Evolutionary conservation across 2,113 vertebrate species (phyloP).

Genomic region (Struthidea cinerea): DNA sequence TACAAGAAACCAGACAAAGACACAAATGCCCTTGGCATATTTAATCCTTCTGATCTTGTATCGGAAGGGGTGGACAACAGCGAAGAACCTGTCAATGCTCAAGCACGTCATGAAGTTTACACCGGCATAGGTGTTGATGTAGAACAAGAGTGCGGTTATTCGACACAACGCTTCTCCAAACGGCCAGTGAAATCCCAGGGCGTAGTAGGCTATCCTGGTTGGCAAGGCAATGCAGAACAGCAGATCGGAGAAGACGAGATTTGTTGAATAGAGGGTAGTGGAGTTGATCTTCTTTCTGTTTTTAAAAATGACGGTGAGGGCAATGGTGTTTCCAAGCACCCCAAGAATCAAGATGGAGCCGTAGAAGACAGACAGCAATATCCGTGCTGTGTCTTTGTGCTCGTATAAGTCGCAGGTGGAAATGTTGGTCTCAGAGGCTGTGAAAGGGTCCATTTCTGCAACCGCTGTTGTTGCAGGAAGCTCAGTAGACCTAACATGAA

Average conservation of each 20-base stretch:
- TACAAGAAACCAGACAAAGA: constrained; percentile 86
- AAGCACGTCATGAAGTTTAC: constrained; percentile 98
- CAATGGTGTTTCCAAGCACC: constrained; percentile 84
- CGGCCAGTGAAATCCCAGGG: constrained; percentile 87
- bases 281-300: constrained; percentile 96
- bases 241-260: constrained; percentile 92
- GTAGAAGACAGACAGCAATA: constrained; percentile 85
- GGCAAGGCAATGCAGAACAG: constrained; percentile 87
- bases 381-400: constrained; percentile 78
- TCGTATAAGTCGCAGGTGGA: constrained; percentile 80
- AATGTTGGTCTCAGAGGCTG: background rate
- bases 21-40: constrained; percentile 82
- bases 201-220: constrained; percentile 86
- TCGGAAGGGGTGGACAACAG: constrained; percentile 88
- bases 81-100: constrained; percentile 91
- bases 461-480: background rate
- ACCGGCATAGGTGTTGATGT: constrained; percentile 92
- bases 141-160: constrained; percentile 83
- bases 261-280: constrained; percentile 93
- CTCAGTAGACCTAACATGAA: constrained; percentile 29
- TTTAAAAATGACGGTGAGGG: constrained; percentile 85
- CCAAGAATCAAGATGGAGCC: constrained; percentile 81
- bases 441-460: constrained; percentile 34
- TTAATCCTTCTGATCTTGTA: constrained; percentile 83
- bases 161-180: constrained; percentile 83